Percentiles rank a stretch among this genome's conserved stretches.
Evolutionary conservation across 2,888 invertebrate genomes (phyloP).

Genomic region (Diloba caeruleocephala): DNA sequence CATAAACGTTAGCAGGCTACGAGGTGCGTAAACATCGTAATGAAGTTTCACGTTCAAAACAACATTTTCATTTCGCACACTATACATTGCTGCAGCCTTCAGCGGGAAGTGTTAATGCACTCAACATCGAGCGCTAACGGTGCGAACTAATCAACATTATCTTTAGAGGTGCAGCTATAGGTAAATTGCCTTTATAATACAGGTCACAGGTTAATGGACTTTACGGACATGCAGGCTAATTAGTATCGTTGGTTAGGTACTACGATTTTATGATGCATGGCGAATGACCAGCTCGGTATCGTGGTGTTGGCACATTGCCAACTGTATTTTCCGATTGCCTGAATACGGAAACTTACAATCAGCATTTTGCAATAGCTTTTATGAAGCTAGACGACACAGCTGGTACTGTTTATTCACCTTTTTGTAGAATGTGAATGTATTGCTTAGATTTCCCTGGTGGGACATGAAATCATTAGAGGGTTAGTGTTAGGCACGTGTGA

Average conservation of each 20-base stretch:
- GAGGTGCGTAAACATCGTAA: constrained; percentile 29
- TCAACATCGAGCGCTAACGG: constrained; percentile 28
- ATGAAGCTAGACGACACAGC: constrained; percentile 31
- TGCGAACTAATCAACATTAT: constrained; percentile 52
- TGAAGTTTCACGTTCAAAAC: constrained; percentile 26
- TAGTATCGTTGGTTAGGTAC: constrained; percentile 16
- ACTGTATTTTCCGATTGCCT: constrained; percentile 21
- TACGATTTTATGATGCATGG: constrained; percentile 34
- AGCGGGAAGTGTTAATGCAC: constrained; percentile 30
- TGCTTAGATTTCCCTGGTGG: background rate
- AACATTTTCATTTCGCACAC: constrained; percentile 16
- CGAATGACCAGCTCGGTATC: constrained; percentile 10
- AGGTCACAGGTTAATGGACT: constrained; percentile 38
- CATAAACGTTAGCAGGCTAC: constrained; percentile 28
- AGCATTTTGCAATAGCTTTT: constrained; percentile 30
- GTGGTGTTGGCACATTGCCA: constrained; percentile 35
- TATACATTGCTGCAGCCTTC: constrained; percentile 12
- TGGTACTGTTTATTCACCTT: constrained; percentile 4
- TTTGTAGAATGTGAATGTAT: background rate
- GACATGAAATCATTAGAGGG: too few species aligned
- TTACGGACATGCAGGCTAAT: constrained; percentile 16
- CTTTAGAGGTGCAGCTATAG: constrained; percentile 46
- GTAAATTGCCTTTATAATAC: constrained; percentile 37
- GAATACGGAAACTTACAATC: constrained; percentile 7
- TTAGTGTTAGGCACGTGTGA: too few species aligned